Percentiles rank a stretch among this genome's conserved stretches.
Conservation (phyloP, 2,113 vertebrate genomes). For the Chamaea fasciata region DNA sequence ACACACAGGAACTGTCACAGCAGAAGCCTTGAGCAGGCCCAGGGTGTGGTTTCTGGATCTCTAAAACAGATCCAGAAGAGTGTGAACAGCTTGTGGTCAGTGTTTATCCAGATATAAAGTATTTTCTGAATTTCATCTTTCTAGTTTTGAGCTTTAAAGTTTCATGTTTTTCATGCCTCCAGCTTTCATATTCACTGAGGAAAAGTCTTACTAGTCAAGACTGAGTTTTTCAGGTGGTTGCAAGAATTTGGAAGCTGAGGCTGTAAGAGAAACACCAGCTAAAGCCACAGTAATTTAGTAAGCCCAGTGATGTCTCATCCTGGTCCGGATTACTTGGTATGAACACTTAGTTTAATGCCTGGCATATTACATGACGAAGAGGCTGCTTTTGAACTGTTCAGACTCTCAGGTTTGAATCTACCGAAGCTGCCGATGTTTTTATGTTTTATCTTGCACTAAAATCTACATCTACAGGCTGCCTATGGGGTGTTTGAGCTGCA, state of each 20-base stretch:
- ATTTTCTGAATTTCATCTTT: background rate
- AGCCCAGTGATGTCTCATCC: background rate
- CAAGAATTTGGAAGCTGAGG: background rate
- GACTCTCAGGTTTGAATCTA: background rate
- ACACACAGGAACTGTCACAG: background rate
- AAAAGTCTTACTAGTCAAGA: background rate
- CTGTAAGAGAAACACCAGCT: background rate
- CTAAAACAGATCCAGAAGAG: background rate
- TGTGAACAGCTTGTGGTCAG: background rate
- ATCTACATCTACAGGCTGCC: background rate
- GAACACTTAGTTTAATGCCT: background rate
- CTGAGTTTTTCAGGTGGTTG: background rate
- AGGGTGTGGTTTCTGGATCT: background rate
- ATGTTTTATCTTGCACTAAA: background rate
- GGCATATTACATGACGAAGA: background rate
- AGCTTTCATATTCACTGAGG: background rate
- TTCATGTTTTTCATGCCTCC: background rate
- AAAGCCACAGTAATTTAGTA: background rate
- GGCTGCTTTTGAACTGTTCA: background rate
- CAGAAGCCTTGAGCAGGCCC: background rate
- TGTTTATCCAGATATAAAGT: background rate
- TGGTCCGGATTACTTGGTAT: background rate
- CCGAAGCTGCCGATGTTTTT: accelerated
- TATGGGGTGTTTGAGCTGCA: background rate
- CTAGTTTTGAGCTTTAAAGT: background rate